phyloP scores from a whole-genome alignment of 1,140 invertebrate genomes.

The Wiebesia pumilae region DNA sequence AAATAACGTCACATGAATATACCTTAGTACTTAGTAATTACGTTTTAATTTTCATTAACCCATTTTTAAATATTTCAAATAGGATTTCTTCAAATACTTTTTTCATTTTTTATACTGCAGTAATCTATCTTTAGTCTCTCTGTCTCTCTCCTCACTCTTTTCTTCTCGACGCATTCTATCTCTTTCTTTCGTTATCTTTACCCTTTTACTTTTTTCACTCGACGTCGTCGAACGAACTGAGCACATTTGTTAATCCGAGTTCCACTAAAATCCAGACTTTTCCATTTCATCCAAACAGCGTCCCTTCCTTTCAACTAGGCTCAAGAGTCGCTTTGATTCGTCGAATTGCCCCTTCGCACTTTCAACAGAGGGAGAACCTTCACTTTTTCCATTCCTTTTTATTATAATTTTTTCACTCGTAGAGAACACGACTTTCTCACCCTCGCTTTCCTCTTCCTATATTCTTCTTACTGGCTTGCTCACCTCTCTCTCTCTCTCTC shows the following conservation, averaged over 20 bases:
- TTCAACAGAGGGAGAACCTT: slow-evolving; percentile 12
- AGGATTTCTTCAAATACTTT: neutral
- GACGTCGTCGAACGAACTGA: slow-evolving; percentile 27
- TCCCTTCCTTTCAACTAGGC: slow-evolving; percentile 40
- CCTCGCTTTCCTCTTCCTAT: neutral
- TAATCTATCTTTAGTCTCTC: slow-evolving; percentile 5
- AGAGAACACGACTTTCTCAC: slow-evolving; percentile 6
- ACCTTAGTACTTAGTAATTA: neutral
- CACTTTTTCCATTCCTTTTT: slow-evolving; percentile 26
- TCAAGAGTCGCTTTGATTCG: slow-evolving; percentile 57
- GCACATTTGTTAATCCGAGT: slow-evolving; percentile 59
- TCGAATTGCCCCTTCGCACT: slow-evolving; percentile 41
- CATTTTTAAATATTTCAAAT: neutral
- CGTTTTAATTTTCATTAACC: slow-evolving; percentile 6
- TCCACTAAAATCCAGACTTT: slow-evolving; percentile 51
- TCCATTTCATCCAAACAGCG: slow-evolving; percentile 39
- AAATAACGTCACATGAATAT: too few relatives aligned
- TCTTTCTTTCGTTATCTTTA: neutral
- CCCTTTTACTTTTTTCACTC: slow-evolving; percentile 7
- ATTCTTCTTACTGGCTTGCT: too few relatives aligned
- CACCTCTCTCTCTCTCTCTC: neutral
- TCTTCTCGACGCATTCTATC: neutral
- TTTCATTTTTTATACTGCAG: neutral
- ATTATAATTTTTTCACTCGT: slow-evolving; percentile 43
- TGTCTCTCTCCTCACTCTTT: neutral